Percentiles rank a stretch among this genome's conserved stretches.
Conservation (phyloP, 1,140 invertebrate genomes). For the Pantala flavescens region DNA sequence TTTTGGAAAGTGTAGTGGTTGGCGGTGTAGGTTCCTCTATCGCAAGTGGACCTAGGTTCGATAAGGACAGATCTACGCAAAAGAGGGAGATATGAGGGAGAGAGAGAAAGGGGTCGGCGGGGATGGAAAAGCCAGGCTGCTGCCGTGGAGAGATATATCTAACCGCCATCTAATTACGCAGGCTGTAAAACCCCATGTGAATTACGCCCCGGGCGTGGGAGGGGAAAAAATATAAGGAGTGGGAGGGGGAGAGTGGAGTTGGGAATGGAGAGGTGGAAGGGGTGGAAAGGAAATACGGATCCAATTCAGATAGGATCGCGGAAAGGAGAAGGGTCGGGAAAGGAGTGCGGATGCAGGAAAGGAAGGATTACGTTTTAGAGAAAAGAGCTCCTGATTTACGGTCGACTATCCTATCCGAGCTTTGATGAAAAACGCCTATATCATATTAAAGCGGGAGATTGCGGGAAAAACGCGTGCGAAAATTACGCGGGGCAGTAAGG, state of each 20-base stretch:
- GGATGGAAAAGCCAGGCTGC: conserved; percentile 6
- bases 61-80: too few relatives aligned
- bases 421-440: background rate
- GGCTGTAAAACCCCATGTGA: conserved; percentile 1
- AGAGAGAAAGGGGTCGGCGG: background rate
- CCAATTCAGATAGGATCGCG: background rate
- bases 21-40: too few relatives aligned
- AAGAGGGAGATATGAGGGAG: background rate
- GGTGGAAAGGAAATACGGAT: background rate
- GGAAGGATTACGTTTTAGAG: conserved; percentile 1
- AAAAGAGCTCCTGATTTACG: background rate
- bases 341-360: background rate
- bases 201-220: background rate
- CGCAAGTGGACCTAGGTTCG: too few relatives aligned
- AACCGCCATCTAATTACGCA: conserved; percentile 8
- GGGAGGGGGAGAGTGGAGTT: background rate
- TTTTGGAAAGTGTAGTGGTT: too few relatives aligned
- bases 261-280: background rate
- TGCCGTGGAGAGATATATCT: conserved; percentile 8
- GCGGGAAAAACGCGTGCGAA: background rate
- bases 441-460: background rate
- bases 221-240: background rate
- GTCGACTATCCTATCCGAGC: background rate
- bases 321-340: background rate
- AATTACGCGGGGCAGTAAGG: background rate